phyloP scores from a whole-genome alignment of 2,113 vertebrate species.

The Xiphophorus couchianus region DNA sequence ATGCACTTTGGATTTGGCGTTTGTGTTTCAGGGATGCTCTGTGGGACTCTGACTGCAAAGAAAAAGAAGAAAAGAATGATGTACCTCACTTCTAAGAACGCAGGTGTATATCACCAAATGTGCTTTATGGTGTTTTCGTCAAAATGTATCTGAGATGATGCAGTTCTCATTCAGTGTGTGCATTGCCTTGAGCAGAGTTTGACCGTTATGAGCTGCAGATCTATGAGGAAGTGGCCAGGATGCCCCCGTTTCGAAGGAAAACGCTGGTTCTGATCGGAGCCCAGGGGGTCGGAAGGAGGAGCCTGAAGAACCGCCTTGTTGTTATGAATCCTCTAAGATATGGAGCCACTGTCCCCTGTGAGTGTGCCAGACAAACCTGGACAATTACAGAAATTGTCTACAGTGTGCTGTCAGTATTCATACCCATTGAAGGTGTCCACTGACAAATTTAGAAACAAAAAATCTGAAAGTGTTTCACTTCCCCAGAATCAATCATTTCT shows the following conservation, averaged over 20 bases:
- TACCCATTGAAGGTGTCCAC: no score
- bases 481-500: no score
- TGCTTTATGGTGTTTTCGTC: background rate
- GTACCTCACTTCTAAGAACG: constrained; percentile 98
- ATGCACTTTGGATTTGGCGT: background rate
- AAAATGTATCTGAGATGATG: background rate
- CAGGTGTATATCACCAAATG: constrained; percentile 79
- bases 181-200: constrained; percentile 84
- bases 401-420: no score
- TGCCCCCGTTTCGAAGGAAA: constrained; percentile 99
- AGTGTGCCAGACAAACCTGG: constrained; percentile 65
- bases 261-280: constrained; percentile 96
- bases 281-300: constrained; percentile 95
- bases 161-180: constrained; percentile 21
- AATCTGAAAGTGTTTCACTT: no score
- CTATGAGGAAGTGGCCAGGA: constrained; percentile 96
- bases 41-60: constrained; percentile 89
- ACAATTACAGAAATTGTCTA: background rate
- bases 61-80: constrained; percentile 99
- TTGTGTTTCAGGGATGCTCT: constrained; percentile 87
- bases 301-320: constrained; percentile 96
- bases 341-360: constrained; percentile 97
- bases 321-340: constrained; percentile 91
- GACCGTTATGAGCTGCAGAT: constrained; percentile 98
- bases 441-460: no score